Evolutionary conservation across 2,797 vertebrate genomes (phyloP).

Genomic region (Sphenopsis melanotis): DNA sequence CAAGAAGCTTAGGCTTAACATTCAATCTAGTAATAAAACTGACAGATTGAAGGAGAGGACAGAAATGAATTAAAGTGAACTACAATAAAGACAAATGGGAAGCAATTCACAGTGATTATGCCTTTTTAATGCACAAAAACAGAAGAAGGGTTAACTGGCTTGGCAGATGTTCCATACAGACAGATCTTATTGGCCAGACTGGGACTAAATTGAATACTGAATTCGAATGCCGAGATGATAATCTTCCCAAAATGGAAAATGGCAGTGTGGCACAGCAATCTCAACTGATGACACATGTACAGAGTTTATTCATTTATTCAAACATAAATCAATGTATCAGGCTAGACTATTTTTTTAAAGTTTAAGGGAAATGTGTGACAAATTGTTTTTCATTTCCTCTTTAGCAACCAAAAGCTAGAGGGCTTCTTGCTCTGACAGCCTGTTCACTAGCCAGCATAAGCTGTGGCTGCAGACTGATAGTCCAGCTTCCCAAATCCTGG

Average conservation of each 20-base stretch:
- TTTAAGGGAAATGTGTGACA: background rate
- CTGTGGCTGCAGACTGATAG: background rate
- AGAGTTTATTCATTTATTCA: background rate
- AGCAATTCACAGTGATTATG: background rate
- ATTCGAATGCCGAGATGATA: background rate
- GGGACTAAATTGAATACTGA: background rate
- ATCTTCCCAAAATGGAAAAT: background rate
- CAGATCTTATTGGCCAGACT: background rate
- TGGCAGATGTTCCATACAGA: background rate
- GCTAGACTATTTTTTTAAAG: background rate
- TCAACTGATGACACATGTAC: background rate
- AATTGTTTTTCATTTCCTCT: background rate
- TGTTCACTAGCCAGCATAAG: background rate
- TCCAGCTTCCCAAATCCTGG: background rate
- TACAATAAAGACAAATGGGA: slow-evolving; percentile 1
- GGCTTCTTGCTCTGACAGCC: background rate
- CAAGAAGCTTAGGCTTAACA: slow-evolving; percentile 23
- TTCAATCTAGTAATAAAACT: slow-evolving; percentile 27
- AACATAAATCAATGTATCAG: background rate
- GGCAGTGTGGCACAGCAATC: background rate
- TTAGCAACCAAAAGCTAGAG: background rate
- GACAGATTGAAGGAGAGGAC: background rate
- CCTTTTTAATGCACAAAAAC: background rate
- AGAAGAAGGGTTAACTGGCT: slow-evolving; percentile 13
- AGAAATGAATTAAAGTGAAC: slow-evolving; percentile 23